Evolutionary conservation across 2,113 vertebrate genomes (phyloP).

Genomic region (Nematolebias whitei): DNA sequence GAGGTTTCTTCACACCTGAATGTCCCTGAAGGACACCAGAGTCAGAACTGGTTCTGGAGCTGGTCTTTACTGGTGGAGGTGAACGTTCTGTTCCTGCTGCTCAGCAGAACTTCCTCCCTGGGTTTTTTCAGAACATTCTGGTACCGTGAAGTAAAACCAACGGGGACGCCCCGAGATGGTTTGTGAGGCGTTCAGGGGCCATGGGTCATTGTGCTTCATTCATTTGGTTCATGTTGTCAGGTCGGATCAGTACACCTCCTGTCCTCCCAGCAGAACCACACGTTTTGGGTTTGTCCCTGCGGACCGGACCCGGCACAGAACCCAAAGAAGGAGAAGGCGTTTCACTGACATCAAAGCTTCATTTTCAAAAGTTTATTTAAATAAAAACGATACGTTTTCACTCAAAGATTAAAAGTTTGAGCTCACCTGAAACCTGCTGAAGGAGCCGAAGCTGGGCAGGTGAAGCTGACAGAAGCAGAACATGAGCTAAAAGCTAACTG

Average conservation of each 20-base stretch:
- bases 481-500: too few relatives aligned
- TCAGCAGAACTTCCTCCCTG: constrained; percentile 3
- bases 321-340: too few relatives aligned
- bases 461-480: too few relatives aligned
- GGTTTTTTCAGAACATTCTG: neutral
- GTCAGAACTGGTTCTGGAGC: neutral
- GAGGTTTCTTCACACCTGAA: constrained; percentile 8
- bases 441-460: too few relatives aligned
- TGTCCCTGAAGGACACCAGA: constrained; percentile 4
- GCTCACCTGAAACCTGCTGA: neutral
- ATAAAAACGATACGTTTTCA: too few relatives aligned
- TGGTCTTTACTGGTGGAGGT: too few relatives aligned
- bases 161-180: constrained; percentile 28
- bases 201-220: constrained; percentile 51
- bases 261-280: constrained; percentile 2
- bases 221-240: constrained; percentile 40
- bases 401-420: too few relatives aligned
- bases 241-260: constrained; percentile 50
- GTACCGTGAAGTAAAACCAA: neutral
- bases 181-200: constrained; percentile 31
- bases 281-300: neutral
- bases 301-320: too few relatives aligned
- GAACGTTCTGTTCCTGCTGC: too few relatives aligned
- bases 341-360: too few relatives aligned
- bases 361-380: too few relatives aligned